Base-by-base conservation (phyloP, 2,113 vertebrate genomes). In the Podiceps cristatus region DNA sequence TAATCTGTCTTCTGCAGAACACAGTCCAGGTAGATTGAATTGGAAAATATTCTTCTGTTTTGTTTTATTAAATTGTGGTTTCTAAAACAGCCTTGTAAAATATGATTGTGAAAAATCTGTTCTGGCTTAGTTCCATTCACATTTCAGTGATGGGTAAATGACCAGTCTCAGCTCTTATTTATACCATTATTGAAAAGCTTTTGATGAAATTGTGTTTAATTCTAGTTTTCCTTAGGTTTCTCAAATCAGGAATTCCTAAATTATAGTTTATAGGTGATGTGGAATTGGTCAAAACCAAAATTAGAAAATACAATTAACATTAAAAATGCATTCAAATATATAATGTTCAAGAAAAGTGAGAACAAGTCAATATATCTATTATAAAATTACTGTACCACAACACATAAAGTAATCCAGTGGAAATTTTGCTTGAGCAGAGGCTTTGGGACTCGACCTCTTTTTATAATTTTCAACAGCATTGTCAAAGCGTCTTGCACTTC, bases 11-110 rank as follows among this genome's bases (percentile, higher is more conserved):
- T 91, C 66, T 79, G 75, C 42, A 83, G 72, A 83, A 40, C 64
- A 42, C 0, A 0, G 69, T 90, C 64, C 60, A 95, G 31, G 18
- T 80, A 63, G 45, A 55, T 93, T 1, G 4, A 71, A 79, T 13
- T 67, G 66, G 49, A 92, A 91, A 93, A 82, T 74, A 52, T 81
- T 75, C 81, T 91, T 63, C 73, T 82, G 33, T 45, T 95, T 90
- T 80, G 19, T 92, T 90, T 94, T 74, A 64, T 83, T 91, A 47
- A 86, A 14, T 67, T 24, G 35, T 55, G 31, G 37, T 67, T 96
- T 91, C 64, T 89, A 59, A 81, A 92, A 37, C 33, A 86, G 24
- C 24, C 74, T 52, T 74, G 58, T 59, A 45, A 62, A 75, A 91
- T 68, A 60, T 18, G 2, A 13, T 47, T 59, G 47, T 52, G 63